phyloP scores from a whole-genome alignment of 2,797 vertebrate species.

The Trichosurus vulpecula region DNA sequence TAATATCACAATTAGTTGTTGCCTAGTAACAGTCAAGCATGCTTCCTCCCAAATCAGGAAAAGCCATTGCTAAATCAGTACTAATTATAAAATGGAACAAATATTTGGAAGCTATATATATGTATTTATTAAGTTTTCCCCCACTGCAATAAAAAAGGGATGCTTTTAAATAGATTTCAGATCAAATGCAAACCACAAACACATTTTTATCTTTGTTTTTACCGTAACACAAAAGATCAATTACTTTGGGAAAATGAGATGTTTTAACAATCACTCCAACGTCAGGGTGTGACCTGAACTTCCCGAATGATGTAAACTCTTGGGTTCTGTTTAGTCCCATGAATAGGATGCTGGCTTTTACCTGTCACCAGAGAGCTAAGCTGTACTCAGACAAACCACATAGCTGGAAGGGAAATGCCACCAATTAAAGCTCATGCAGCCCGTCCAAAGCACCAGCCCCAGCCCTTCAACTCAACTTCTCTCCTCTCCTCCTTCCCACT shows the following conservation, averaged over 20 bases:
- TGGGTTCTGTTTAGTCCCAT: neutral
- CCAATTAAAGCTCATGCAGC: neutral
- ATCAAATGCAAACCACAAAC: neutral
- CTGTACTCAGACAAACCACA: neutral
- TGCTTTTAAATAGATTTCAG: constrained; percentile 24
- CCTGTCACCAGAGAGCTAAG: neutral
- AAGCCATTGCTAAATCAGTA: constrained; percentile 67
- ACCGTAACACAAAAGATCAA: neutral
- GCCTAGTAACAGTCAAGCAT: constrained; percentile 85
- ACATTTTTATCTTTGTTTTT: neutral
- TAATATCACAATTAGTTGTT: constrained; percentile 85
- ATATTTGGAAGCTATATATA: constrained; percentile 67
- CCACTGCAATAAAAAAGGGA: constrained; percentile 67
- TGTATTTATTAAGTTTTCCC: constrained; percentile 55
- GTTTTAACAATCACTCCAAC: neutral
- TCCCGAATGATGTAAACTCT: neutral
- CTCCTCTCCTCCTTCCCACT: neutral
- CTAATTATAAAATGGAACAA: constrained; percentile 78
- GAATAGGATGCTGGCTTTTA: neutral
- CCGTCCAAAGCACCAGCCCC: neutral
- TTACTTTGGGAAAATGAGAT: constrained; percentile 35
- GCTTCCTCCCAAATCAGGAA: constrained; percentile 78
- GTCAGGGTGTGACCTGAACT: neutral
- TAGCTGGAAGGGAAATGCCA: neutral
- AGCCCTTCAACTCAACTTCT: neutral